Evolutionary conservation across 2,888 invertebrate genomes (phyloP).

Genomic region (Caenorhabditis imperialis): DNA sequence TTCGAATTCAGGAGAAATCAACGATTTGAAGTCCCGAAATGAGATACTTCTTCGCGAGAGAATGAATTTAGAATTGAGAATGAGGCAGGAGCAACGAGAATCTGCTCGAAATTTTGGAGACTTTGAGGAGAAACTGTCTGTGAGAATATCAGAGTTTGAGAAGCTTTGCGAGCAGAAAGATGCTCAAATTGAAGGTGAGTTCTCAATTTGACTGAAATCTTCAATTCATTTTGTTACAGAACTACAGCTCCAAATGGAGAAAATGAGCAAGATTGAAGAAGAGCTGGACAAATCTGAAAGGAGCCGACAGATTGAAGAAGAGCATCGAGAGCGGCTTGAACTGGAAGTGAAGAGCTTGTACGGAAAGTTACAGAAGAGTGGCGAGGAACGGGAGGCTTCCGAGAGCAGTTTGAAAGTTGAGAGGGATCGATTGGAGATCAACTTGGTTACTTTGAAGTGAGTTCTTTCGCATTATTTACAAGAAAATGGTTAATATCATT

Average conservation of each 20-base stretch:
- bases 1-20: no score
- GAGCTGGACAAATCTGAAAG: slow-evolving; percentile 21
- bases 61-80: slow-evolving; percentile 29
- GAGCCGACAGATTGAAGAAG: slow-evolving; percentile 32
- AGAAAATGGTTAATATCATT: no score
- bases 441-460: slow-evolving; percentile 32
- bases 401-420: slow-evolving; percentile 22
- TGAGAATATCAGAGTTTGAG: slow-evolving; percentile 24
- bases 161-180: slow-evolving; percentile 36
- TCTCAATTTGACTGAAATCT: no score
- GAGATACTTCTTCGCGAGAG: slow-evolving; percentile 25
- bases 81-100: slow-evolving; percentile 27
- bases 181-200: slow-evolving; percentile 16
- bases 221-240: background rate
- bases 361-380: slow-evolving; percentile 25
- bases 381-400: slow-evolving; percentile 15
- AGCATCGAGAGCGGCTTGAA: slow-evolving; percentile 34
- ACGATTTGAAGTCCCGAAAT: slow-evolving; percentile 16
- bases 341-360: slow-evolving; percentile 32
- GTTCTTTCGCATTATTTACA: no score
- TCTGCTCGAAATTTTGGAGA: slow-evolving; percentile 9
- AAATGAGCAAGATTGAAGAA: slow-evolving; percentile 7
- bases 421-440: slow-evolving; percentile 30
- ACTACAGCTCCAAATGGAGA: slow-evolving; percentile 6
- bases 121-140: slow-evolving; percentile 15